Base-by-base conservation (phyloP, 30 jellyfish, hydroid and myxozoan species). In the Cassiopea andromeda region DNA sequence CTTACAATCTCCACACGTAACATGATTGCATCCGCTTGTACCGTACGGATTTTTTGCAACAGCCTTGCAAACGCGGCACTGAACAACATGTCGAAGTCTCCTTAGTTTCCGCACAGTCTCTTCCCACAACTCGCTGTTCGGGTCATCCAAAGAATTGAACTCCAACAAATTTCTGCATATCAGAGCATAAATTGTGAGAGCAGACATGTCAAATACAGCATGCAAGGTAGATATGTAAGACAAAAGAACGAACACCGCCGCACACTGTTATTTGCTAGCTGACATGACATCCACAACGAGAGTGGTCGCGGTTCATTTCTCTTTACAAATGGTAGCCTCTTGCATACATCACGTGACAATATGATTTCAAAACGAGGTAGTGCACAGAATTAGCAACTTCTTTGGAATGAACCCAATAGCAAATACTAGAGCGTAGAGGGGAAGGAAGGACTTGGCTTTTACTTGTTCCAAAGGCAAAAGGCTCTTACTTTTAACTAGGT, bases 41-140 rank as follows among this genome's bases (percentile, higher is more conserved):
- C 93, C 78, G 72, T 19, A 85, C 47, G 93, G 97, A n/a, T 89
- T 97, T n/a, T 19, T 57, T 70, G 91, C 66, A 7, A 94, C 60
- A 43, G 69, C 68, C 49, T 92, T 91, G 80, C 98, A 94, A 59
- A 85, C 58, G 54, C 97, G 95, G 90, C 98, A 94, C 64, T 68
- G 92, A 19, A 94, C 85, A 70, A 74, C 75, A 8, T 80, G 91
- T 67, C 97, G 71, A 17, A 94, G 97, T 86, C 84, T 94, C 73
- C 78, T 76, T 43, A 89, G 72, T 59, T 73, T 81, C 72, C 97
- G 97, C 84, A 75, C 88, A 15, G 84, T 54, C 44, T 73, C 89
- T 10, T 89, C 92, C 93, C 93, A 86, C 14, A 44, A 67, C 50
- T 86, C 89, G 58, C 70, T 85, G 76, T 64, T 46, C 46, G 44